phyloP scores from a whole-genome alignment of 2,888 invertebrate genomes.

The Capitulum mitella region DNA sequence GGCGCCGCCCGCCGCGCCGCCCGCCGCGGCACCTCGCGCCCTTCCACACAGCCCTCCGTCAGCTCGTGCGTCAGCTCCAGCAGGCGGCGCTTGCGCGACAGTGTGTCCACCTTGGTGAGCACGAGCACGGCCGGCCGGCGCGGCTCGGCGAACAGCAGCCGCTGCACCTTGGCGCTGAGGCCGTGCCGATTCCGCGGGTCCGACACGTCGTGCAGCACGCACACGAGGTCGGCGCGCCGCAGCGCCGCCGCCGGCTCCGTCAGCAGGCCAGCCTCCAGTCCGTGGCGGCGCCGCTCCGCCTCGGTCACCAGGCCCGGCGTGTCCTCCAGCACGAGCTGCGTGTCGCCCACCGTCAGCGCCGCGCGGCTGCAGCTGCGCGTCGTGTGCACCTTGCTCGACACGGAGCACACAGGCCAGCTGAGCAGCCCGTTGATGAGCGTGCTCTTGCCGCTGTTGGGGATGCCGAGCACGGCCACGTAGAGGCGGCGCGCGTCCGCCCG shows the following conservation, averaged over 20 bases:
- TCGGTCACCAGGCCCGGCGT: constrained; percentile 22
- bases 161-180: constrained; percentile 23
- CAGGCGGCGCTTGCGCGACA: constrained; percentile 10
- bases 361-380: constrained; percentile 39
- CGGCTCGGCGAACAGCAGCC: constrained; percentile 16
- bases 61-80: background rate
- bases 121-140: background rate
- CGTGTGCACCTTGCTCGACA: constrained; percentile 28
- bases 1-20: background rate
- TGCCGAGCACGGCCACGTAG: constrained; percentile 47
- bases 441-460: constrained; percentile 51
- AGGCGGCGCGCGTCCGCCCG: background rate
- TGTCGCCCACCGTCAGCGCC: constrained; percentile 41
- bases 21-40: background rate
- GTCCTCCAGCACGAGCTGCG: constrained; percentile 41
- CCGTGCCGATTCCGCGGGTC: constrained; percentile 1
- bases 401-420: constrained; percentile 37
- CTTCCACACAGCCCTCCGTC: background rate
- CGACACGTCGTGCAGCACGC: constrained; percentile 9
- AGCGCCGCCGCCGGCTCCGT: constrained; percentile 3
- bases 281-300: constrained; percentile 8
- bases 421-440: constrained; percentile 48
- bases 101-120: constrained; percentile 18
- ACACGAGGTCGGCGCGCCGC: constrained; percentile 16
- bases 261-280: background rate